A percentile compares a stretch with the other conserved stretches of the same genome.
These are phyloP conservation scores for Chondrosia reniformis DNA, from an alignment of 37 sponge, comb jelly and placozoan genomes.

Conservation along the genomic window DNA sequence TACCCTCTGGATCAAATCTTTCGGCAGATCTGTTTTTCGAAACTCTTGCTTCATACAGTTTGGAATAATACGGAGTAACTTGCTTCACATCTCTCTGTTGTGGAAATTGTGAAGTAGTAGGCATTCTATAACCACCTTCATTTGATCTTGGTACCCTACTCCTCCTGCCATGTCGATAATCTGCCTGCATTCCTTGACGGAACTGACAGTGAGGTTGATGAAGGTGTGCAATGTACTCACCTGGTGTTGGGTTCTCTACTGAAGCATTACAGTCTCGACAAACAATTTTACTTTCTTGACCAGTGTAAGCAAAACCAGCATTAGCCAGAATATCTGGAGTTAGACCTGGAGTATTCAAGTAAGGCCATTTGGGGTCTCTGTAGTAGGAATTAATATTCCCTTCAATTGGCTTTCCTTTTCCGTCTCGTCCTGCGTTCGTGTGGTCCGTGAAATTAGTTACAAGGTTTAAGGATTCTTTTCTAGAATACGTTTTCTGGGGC, in stretches of 20 bases:
- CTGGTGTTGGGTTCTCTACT: neutral
- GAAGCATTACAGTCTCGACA: neutral
- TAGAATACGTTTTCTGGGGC: too few relatives aligned
- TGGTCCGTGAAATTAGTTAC: too few relatives aligned
- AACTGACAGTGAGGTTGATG: neutral
- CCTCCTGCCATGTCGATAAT: too few relatives aligned
- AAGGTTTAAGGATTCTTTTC: too few relatives aligned
- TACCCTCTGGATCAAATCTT: neutral
- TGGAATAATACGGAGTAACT: neutral
- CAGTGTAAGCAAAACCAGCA: neutral
- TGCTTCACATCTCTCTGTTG: too few relatives aligned
- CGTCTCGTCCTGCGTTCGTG: too few relatives aligned
- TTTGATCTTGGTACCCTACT: too few relatives aligned
- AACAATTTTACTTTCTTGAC: neutral
- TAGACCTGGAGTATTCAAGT: neutral
- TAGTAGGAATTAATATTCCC: neutral
- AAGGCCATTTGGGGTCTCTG: constrained; percentile 4
- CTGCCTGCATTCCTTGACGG: neutral
- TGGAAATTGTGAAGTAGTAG: too few relatives aligned
- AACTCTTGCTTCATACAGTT: neutral
- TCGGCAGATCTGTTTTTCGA: too few relatives aligned
- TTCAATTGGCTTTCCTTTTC: neutral
- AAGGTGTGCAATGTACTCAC: too few relatives aligned
- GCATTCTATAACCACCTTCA: too few relatives aligned
- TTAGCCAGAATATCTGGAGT: neutral